Evolutionary conservation across 2,113 vertebrate species (phyloP).

Genomic region (Microcebus griseorufus): DNA sequence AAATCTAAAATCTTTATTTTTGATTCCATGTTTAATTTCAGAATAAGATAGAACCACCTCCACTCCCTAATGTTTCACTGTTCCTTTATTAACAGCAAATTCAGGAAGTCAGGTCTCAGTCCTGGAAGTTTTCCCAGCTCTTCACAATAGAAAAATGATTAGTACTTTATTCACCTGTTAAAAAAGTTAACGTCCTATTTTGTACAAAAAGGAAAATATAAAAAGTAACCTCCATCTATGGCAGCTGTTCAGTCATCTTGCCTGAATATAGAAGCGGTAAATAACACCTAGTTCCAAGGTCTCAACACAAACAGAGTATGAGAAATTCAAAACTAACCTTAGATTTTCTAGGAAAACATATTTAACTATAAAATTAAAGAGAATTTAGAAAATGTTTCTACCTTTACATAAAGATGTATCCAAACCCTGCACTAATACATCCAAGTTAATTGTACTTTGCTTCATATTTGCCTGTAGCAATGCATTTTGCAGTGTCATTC

Average conservation of each 20-base stretch:
- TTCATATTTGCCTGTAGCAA: neutral
- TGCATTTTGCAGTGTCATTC: neutral
- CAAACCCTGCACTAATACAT: neutral
- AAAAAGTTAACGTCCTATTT: conserved; percentile 52
- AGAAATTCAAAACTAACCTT: neutral
- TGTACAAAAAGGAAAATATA: neutral
- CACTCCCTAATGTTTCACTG: neutral
- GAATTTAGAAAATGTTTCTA: neutral
- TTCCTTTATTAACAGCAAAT: conserved; percentile 50
- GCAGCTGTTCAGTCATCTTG: neutral
- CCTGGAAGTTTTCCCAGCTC: conserved; percentile 29
- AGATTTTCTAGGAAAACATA: neutral
- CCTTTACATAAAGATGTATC: neutral
- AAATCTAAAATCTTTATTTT: neutral
- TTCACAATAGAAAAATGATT: conserved; percentile 57
- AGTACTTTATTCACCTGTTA: neutral
- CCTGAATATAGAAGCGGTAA: neutral
- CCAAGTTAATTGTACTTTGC: neutral
- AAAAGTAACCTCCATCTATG: conserved; percentile 18
- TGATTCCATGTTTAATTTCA: conserved; percentile 1
- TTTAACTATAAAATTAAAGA: neutral
- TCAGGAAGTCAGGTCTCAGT: neutral
- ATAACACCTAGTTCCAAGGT: neutral
- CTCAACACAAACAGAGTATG: neutral
- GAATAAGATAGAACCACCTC: neutral